A percentile compares a stretch with the other conserved stretches of the same genome.
phyloP scores from a whole-genome alignment of 2,113 vertebrate genomes.

The Cyphomyrus discorhynchus region DNA sequence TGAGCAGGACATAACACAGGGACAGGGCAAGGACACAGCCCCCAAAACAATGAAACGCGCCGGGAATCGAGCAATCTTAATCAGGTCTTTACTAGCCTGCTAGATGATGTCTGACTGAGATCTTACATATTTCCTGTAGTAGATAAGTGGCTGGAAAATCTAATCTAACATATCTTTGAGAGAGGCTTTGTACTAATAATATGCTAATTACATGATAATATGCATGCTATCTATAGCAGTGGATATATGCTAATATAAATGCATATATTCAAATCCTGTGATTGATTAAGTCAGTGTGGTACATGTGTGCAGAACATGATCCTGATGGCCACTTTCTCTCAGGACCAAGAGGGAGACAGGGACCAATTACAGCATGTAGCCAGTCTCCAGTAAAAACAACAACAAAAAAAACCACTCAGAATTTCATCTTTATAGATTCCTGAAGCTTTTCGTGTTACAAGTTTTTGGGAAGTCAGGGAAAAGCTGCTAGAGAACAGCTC shows the following conservation, averaged over 20 bases:
- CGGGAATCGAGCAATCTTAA: not conserved
- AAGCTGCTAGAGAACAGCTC: not conserved
- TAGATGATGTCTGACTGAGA: not conserved
- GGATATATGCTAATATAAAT: not conserved
- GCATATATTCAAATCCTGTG: not conserved
- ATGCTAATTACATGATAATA: not conserved
- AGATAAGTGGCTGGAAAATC: not conserved
- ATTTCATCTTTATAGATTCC: not conserved
- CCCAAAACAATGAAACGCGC: not conserved
- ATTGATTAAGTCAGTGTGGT: not conserved
- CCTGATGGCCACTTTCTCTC: not conserved
- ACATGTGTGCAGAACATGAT: not conserved
- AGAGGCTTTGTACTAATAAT: not conserved
- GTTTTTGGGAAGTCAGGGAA: not conserved
- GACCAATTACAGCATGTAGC: not conserved
- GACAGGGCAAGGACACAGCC: not conserved
- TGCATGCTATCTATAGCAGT: not conserved
- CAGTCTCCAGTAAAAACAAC: not conserved
- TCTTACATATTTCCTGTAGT: not conserved
- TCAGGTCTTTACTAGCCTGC: not conserved
- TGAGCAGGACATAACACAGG: not conserved
- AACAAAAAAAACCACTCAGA: not conserved
- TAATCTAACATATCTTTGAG: not conserved
- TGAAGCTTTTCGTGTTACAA: not conserved
- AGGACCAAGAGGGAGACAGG: not conserved